These are phyloP conservation scores for Pelobates fuscus DNA, from an alignment of 2,113 vertebrate species.

Conservation along the genomic window DNA sequence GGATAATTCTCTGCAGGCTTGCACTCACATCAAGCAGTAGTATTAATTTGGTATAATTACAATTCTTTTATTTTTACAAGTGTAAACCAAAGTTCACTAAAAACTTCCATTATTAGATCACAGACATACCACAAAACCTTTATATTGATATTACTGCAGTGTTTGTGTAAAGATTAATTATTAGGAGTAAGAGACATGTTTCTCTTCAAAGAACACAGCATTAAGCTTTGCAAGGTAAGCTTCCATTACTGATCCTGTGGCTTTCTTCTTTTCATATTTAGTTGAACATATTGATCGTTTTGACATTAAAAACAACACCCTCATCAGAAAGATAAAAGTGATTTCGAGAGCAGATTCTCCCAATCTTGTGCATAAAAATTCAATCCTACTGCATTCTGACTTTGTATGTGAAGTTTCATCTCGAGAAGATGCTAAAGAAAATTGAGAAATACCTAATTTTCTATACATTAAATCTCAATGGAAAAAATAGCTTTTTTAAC, in stretches of 20 bases:
- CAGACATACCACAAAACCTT: background rate
- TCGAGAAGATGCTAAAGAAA: background rate
- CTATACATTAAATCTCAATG: background rate
- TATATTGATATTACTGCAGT: background rate
- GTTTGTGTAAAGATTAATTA: conserved; percentile 5
- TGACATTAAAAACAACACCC: background rate
- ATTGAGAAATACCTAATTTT: background rate
- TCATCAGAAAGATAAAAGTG: background rate
- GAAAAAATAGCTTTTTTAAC: background rate
- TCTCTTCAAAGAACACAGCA: background rate
- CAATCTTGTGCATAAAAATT: background rate
- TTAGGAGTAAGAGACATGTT: conserved; percentile 12
- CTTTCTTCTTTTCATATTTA: conserved; percentile 1
- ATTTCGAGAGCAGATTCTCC: background rate
- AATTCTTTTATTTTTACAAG: background rate
- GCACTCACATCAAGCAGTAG: too few relatives aligned
- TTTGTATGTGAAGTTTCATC: background rate
- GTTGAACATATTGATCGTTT: conserved; percentile 1
- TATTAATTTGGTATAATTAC: too few relatives aligned
- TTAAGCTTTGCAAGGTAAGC: background rate
- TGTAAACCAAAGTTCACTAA: background rate
- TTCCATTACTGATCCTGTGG: conserved; percentile 6
- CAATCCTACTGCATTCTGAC: background rate
- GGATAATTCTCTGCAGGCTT: too few relatives aligned
- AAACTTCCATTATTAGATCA: background rate